Percentiles rank a stretch among this genome's conserved stretches.
phyloP scores from a whole-genome alignment of 2,113 vertebrate genomes.

The Podiceps cristatus region DNA sequence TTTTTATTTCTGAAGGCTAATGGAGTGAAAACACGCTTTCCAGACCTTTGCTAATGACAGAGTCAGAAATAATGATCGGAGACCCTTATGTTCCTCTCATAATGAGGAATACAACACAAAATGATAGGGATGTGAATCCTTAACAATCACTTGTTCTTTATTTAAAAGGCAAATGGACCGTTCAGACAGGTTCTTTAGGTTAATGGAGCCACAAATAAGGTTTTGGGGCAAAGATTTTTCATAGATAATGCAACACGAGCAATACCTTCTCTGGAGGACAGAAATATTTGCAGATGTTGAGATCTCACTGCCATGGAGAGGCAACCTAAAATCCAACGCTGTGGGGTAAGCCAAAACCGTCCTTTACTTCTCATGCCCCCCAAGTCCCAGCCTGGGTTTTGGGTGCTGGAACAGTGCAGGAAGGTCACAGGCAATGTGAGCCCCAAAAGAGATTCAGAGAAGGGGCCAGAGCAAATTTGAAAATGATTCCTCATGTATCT shows the following conservation, averaged over 20 bases:
- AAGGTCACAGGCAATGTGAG: background rate
- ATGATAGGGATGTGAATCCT: slow-evolving; percentile 48
- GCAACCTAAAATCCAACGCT: background rate
- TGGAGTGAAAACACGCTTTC: slow-evolving; percentile 75
- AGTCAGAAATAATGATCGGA: slow-evolving; percentile 53
- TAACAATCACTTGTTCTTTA: slow-evolving; percentile 56
- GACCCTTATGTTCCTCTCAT: slow-evolving; percentile 57
- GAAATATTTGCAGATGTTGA: slow-evolving; percentile 44
- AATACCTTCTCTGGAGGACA: slow-evolving; percentile 23
- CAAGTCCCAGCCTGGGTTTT: background rate
- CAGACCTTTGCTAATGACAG: slow-evolving; percentile 71
- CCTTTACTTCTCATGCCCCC: background rate
- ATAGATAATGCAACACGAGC: background rate
- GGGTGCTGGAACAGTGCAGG: background rate
- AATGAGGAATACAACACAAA: slow-evolving; percentile 69
- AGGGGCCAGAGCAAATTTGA: background rate
- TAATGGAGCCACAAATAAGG: slow-evolving; percentile 59
- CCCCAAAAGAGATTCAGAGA: background rate
- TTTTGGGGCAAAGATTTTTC: slow-evolving; percentile 60
- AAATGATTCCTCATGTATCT: background rate
- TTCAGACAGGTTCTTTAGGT: slow-evolving; percentile 50
- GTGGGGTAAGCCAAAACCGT: background rate
- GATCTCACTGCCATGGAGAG: background rate
- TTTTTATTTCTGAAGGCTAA: slow-evolving; percentile 81
- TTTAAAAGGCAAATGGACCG: slow-evolving; percentile 70